Percentiles rank a stretch among this genome's conserved stretches.
phyloP scores from a whole-genome alignment of 2,888 invertebrate species.

The Latrodectus elegans region DNA sequence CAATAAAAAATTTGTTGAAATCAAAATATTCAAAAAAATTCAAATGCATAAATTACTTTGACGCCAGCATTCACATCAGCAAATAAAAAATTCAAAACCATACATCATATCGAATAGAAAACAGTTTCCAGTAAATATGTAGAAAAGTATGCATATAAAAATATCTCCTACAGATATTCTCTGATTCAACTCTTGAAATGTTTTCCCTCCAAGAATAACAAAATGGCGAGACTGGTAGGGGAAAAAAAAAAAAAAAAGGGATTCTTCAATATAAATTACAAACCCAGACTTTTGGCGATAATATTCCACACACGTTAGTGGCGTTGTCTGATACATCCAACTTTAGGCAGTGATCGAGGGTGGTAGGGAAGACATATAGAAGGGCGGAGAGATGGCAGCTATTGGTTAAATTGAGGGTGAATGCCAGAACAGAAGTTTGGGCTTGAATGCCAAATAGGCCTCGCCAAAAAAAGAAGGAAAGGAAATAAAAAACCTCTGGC shows the following conservation, averaged over 20 bases:
- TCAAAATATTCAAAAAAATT: no score
- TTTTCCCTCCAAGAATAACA: not conserved
- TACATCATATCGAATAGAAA: not conserved
- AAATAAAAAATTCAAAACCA: no score
- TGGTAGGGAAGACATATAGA: not conserved
- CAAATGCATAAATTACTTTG: no score
- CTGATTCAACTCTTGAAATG: no score
- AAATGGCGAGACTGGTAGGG: not conserved
- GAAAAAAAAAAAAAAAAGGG: constrained; percentile 4
- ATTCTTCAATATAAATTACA: constrained; percentile 4
- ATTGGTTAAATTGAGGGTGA: constrained; percentile 60
- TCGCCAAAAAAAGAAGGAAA: not conserved
- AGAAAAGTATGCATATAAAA: not conserved
- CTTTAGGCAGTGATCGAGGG: not conserved
- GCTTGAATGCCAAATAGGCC: constrained; percentile 48
- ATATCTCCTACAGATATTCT: not conserved
- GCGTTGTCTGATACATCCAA: constrained; percentile 34
- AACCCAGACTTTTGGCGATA: not conserved
- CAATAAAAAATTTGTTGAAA: no score
- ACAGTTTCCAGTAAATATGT: not conserved
- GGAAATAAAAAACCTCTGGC: not conserved
- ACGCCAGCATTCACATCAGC: no score
- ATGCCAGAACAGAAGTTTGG: constrained; percentile 50
- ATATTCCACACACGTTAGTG: constrained; percentile 48
- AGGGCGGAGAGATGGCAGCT: constrained; percentile 18